Percentiles rank a stretch among this genome's conserved stretches.
Evolutionary conservation across 2,113 vertebrate genomes (phyloP).

Genomic region (Rhodinocichla rosea): DNA sequence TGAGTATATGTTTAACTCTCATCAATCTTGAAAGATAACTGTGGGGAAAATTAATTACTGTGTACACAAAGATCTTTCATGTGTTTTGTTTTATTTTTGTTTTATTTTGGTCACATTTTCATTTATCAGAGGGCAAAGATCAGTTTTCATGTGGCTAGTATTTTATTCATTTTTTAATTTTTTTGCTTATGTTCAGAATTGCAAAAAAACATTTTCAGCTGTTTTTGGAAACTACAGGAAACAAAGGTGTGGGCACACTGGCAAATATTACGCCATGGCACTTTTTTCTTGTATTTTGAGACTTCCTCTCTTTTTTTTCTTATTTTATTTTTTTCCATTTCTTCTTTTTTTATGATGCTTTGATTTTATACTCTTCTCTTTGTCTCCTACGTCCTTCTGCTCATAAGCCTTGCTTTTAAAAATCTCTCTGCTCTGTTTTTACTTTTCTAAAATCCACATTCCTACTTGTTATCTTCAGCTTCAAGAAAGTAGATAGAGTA

Average conservation of each 20-base stretch:
- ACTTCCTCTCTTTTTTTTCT: background rate
- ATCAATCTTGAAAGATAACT: background rate
- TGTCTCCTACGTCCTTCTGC: background rate
- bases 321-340: background rate
- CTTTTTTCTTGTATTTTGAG: background rate
- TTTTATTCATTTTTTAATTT: background rate
- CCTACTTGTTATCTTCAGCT: background rate
- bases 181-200: background rate
- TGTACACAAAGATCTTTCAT: background rate
- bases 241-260: background rate
- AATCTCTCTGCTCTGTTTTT: background rate
- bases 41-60: background rate
- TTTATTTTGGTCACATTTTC: background rate
- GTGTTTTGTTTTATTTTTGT: background rate
- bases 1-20: background rate
- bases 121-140: background rate
- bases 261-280: background rate
- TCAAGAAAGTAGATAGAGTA: background rate
- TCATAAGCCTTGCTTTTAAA: background rate
- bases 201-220: background rate
- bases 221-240: constrained; percentile 18
- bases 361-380: background rate
- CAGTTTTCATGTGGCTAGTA: background rate
- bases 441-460: background rate
- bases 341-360: background rate